Percentiles rank a stretch among this genome's conserved stretches.
phyloP scores from a whole-genome alignment of 2,113 vertebrate species.

The Neolamprologus longior region DNA sequence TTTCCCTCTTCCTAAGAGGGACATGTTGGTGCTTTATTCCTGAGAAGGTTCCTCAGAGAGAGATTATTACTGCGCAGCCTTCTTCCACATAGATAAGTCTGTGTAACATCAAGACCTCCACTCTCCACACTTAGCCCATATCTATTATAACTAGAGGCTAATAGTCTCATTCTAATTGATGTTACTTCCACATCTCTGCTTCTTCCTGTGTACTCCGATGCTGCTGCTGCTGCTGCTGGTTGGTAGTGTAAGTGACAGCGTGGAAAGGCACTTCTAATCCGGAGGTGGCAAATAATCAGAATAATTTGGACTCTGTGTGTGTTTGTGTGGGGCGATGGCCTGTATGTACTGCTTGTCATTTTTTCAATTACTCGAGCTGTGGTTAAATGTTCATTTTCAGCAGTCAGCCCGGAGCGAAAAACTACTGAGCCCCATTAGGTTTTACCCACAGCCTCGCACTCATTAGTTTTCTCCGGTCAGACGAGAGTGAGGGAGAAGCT shows the following conservation, averaged over 20 bases:
- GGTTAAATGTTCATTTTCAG: constrained; percentile 77
- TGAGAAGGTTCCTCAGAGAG: not conserved
- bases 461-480: constrained; percentile 68
- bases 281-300: constrained; percentile 67
- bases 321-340: constrained; percentile 35
- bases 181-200: constrained; percentile 38
- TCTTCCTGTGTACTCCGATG: constrained; percentile 21
- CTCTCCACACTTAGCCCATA: constrained; percentile 6
- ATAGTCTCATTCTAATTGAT: constrained; percentile 52
- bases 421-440: constrained; percentile 71
- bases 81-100: not conserved
- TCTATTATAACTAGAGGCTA: constrained; percentile 38
- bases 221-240: constrained; percentile 21
- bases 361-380: constrained; percentile 74
- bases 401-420: constrained; percentile 67
- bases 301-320: constrained; percentile 57
- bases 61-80: not conserved
- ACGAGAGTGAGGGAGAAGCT: constrained; percentile 51
- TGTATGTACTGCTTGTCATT: constrained; percentile 72
- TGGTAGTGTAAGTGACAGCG: constrained; percentile 35
- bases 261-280: constrained; percentile 50
- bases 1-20: not conserved
- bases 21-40: not conserved
- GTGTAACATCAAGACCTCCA: not conserved
- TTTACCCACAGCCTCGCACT: constrained; percentile 66